Percentiles rank a stretch among this genome's conserved stretches.
These are phyloP conservation scores for Chrysaora quinquecirrha DNA, from an alignment of 30 jellyfish, hydroid and myxozoan species.

Conservation along the genomic window DNA sequence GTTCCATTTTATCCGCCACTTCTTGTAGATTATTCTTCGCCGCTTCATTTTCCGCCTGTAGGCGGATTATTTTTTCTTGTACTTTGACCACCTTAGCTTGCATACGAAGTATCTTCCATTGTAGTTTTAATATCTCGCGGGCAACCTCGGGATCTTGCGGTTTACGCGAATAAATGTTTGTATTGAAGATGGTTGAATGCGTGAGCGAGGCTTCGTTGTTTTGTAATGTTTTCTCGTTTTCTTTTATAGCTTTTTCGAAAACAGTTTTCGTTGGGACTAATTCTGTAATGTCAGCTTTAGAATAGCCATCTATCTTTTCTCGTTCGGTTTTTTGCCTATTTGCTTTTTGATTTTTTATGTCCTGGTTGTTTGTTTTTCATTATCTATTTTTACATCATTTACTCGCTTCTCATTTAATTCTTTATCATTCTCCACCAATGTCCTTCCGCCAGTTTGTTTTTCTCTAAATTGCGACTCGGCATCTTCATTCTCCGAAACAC, in stretches of 20 bases:
- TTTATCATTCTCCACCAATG: no score
- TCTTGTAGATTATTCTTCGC: slow-evolving; percentile 46
- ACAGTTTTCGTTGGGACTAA: no score
- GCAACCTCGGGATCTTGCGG: slow-evolving; percentile 95
- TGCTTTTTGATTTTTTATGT: no score
- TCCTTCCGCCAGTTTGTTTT: no score
- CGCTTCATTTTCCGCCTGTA: slow-evolving; percentile 73
- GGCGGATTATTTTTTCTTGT: slow-evolving; percentile 83
- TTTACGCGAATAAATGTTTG: slow-evolving; percentile 56
- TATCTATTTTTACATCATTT: no score
- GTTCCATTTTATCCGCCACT: slow-evolving; percentile 61
- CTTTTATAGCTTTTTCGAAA: background rate
- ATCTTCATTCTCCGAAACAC: no score
- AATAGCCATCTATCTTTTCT: no score
- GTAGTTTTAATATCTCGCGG: slow-evolving; percentile 81
- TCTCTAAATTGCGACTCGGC: no score
- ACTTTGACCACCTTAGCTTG: slow-evolving; percentile 98
- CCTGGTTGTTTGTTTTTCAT: no score
- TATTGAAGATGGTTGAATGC: slow-evolving; percentile 58
- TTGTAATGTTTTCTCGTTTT: background rate
- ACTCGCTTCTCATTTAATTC: no score
- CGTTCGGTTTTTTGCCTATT: no score
- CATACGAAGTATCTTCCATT: slow-evolving; percentile 92
- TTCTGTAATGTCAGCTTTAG: no score
- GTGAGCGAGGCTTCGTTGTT: background rate